Evolutionary conservation across 2,113 vertebrate species (phyloP).

Genomic region (Phalacrocorax pelagicus): DNA sequence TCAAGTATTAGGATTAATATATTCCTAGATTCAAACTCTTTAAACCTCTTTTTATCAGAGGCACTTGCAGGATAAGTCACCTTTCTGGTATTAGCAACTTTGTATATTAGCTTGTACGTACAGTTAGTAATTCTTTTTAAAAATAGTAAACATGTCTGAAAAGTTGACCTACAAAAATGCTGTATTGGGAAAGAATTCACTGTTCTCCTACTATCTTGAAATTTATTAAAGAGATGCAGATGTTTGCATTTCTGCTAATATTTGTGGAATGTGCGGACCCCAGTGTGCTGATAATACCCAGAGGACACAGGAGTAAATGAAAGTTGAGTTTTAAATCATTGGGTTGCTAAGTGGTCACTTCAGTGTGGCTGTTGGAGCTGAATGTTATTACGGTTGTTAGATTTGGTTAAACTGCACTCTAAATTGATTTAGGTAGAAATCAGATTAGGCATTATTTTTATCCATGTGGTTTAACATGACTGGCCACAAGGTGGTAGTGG

Average conservation of each 20-base stretch:
- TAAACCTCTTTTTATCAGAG: not conserved
- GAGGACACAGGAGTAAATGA: not conserved
- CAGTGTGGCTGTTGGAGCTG: not conserved
- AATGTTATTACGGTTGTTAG: not conserved
- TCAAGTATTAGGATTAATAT: not conserved
- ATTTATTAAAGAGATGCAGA: not conserved
- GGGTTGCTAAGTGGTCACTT: not conserved
- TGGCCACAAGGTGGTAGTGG: slow-evolving; percentile 61
- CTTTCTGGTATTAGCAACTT: not conserved
- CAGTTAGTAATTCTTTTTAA: not conserved
- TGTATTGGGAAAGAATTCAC: not conserved
- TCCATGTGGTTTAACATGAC: not conserved
- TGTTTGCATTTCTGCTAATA: not conserved
- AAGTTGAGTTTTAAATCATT: not conserved
- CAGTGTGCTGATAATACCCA: not conserved
- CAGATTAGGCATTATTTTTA: not conserved
- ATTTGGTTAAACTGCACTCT: not conserved
- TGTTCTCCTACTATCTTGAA: not conserved
- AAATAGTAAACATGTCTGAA: not conserved
- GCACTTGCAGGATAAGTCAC: not conserved
- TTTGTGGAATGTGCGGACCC: not conserved
- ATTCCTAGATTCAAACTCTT: not conserved
- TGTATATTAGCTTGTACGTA: not conserved
- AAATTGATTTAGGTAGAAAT: not conserved
- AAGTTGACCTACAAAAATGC: not conserved